Evolutionary conservation across 2,113 vertebrate species (phyloP), one percentile per base, ranked within the genome.

Genomic region (Mionectes macconnelli): DNA sequence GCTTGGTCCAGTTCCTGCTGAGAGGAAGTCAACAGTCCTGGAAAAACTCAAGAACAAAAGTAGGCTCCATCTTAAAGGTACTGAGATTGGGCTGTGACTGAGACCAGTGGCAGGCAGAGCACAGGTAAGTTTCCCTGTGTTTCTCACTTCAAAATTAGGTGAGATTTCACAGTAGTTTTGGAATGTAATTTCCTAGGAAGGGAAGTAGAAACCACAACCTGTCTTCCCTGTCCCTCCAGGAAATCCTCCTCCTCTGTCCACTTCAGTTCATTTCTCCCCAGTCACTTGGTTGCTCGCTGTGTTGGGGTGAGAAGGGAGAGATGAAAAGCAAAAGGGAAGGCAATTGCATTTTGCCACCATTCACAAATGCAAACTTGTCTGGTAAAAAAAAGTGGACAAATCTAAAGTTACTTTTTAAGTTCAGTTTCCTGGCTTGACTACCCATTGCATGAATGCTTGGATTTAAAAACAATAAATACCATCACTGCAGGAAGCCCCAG

Each of bases 401-500:
- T 74, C 24, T 63, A 42, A 93, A 90, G 66, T 67, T 3, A 18
- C 17, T 19, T 90, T 85, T 94, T 25, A 52, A 85, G n/a, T 47
- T 80, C 37, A 14, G 8, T 77, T 95, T 94, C 53, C 56, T 96
- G 76, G 60, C 59, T 86, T 90, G 23, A 3, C 31, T 69, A 40
- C 64, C 47, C 69, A 68, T 90, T 88, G 44, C 73, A 81, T 35
- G 73, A 94, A 87, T 72, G 52, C 79, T 83, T 80, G 75, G 47
- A 60, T 86, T 86, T 88, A 76, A 87, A 90, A 93, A 91, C 87
- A 95, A 45, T 75, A 89, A 95, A 78, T 90, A 42, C 60, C 44
- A 68, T 89, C 86, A 33, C 90, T 0, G 2, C 60, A 70, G 82
- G 90, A 91, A 88, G 73, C 56, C 85, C 40, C 28, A 45, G 44